Evolutionary conservation across 2,113 vertebrate species (phyloP).

Genomic region (Leuciscus idus): DNA sequence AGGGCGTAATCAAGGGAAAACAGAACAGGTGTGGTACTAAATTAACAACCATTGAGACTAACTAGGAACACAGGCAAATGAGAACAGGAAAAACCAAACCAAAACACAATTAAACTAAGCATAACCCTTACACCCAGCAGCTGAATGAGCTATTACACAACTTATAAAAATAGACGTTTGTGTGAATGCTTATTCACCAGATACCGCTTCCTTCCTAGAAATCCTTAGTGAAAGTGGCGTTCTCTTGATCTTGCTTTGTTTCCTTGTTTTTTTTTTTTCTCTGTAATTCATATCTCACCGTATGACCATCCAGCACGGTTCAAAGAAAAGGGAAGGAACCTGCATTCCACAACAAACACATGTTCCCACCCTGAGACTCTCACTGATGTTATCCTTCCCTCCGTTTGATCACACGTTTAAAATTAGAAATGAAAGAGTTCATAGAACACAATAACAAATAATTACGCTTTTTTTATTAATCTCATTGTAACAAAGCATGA

Average conservation of each 20-base stretch:
- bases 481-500: constrained; percentile 34
- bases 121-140: background rate
- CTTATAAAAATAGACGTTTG: constrained; percentile 25
- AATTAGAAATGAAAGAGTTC: constrained; percentile 64
- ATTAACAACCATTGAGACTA: too few species aligned
- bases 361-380: constrained; percentile 61
- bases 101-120: too few species aligned
- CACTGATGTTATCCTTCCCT: constrained; percentile 51
- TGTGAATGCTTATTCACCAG: constrained; percentile 6
- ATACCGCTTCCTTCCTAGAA: constrained; percentile 7
- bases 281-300: constrained; percentile 35
- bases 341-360: constrained; percentile 64
- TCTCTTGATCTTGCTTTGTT: constrained; percentile 16
- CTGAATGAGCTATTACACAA: background rate
- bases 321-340: constrained; percentile 54
- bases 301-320: constrained; percentile 52
- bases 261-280: constrained; percentile 24
- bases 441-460: constrained; percentile 50
- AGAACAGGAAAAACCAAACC: too few species aligned
- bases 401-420: constrained; percentile 66
- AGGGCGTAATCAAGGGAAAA: too few species aligned
- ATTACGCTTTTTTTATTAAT: constrained; percentile 29
- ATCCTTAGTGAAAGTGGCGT: constrained; percentile 39
- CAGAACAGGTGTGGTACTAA: too few species aligned
- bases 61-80: too few species aligned